Evolutionary conservation across 2,113 vertebrate species (phyloP).

Genomic region (Ahaetulla prasina): DNA sequence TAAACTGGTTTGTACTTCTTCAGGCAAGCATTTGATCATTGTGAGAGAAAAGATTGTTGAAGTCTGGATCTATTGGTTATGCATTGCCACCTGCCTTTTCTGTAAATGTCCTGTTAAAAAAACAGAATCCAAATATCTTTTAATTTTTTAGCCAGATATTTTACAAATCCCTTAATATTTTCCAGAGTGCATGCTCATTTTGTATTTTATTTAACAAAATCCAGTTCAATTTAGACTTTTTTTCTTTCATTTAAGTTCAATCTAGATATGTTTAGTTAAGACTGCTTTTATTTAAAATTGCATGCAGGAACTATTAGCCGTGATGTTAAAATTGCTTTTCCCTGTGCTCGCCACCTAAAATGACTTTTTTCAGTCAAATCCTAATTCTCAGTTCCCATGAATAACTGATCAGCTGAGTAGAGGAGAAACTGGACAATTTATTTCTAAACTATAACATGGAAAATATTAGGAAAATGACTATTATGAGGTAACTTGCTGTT

Average conservation of each 20-base stretch:
- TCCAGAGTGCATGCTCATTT: background rate
- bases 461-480: background rate
- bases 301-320: background rate
- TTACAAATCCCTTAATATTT: background rate
- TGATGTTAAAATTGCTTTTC: background rate
- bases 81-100: slow-evolving; percentile 30
- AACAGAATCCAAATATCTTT: background rate
- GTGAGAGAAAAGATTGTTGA: slow-evolving; percentile 21
- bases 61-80: background rate
- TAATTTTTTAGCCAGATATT: background rate
- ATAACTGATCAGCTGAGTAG: background rate
- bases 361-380: background rate
- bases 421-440: background rate
- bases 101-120: slow-evolving; percentile 28
- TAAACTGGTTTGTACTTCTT: slow-evolving; percentile 79
- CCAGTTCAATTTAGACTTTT: background rate
- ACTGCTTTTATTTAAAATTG: background rate
- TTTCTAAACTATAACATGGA: background rate
- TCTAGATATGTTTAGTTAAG: slow-evolving; percentile 83
- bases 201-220: background rate
- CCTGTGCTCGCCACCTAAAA: background rate
- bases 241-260: slow-evolving; percentile 69
- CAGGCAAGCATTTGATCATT: slow-evolving; percentile 84
- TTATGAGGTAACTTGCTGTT: background rate
- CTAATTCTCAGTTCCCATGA: background rate